Base-by-base conservation (phyloP, 2,888 invertebrate species). In the Tholera decimalis region DNA sequence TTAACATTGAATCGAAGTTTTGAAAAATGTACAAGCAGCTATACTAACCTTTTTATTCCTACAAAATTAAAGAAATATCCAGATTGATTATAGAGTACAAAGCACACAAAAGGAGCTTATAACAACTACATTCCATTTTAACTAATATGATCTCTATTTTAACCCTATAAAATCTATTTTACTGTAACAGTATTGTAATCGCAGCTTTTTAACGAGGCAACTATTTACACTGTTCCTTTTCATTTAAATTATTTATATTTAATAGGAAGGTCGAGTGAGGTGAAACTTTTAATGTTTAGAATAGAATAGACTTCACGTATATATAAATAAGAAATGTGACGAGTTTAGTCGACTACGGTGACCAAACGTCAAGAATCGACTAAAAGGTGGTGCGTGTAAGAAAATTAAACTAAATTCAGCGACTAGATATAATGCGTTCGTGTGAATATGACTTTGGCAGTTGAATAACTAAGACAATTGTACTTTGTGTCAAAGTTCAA, bases 121-220 rank as follows among this genome's bases (percentile, higher is more conserved):
- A 65, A 65, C 37, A 46, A 58, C 37, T 65, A 64, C 84, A 86
- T 87, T 86, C 85, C 85, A 82, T 74, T 67, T 70, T 64, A 55
- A 80, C 73, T 73, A 68, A 84, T 78, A 74, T 86, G 87, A 89
- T 89, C 89, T 89, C 89, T 86, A 81, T 80, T 73, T 51, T 75
- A 59, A 71, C 71, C 57, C 41, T 55, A 28, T 73, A 79, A 80
- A 83, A 64, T 80, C 70, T 84, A 83, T 82, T 83, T 83, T 82
- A 78, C 66, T 73, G 55, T 67, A 75, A 73, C 80, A 84, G 84
- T 86, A 86, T 88, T 88, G 83, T 79, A 72, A 73, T 65, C 75
- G 81, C 84, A 82, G 80, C 84, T 77, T 59, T 57, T 58, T 63
- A 72, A 55, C 46, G 47, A 80, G 76, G 77, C 79, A 77, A 73